Evolutionary conservation across 92 coral and sea anemone species (phyloP), one percentile per base, ranked within the genome.

Genomic region (Heteractis magnifica): DNA sequence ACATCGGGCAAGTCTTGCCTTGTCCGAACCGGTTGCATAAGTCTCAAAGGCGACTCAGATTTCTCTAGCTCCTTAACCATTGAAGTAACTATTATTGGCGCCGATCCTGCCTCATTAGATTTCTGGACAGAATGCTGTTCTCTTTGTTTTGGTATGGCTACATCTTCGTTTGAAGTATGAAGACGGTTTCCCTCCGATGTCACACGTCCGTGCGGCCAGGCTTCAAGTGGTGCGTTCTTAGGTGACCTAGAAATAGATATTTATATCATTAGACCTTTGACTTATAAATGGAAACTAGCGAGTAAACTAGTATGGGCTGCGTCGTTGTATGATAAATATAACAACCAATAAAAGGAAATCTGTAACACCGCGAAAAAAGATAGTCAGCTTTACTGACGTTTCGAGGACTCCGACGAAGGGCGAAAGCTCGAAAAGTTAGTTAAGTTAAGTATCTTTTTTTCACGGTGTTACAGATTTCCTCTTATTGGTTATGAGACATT

Each of bases 241-340:
- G 76, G 16, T 48, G 60, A 65, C 60, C 83, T 80, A 80, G 75
- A 80, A 80, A 80, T 80, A 65, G 75, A 80, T 10, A 68, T 68
- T n/a, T 49, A 80, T 34, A 49, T 65, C 72, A 56, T 80, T 65
- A 80, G 83, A 80, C 83, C 83, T 80, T 80, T 80, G 83, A 80
- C 83, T 80, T 49, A 9, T 26, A 26, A 18, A 77, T 26, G 26
- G 26, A 26, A 26, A 26, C 26, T 26, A 26, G 26, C 26, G 26
- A 26, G 26, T 26, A 26, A 26, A 26, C 26, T 26, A 26, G 26
- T 1, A 26, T 26, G 26, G 26, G 26, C 44, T 34, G 44, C 44
- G 44, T 34, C 2, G 44, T 1, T 34, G 44, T 34, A 34, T 34
- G 44, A 34, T 34, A 34, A 34, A 1, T 34, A 2, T 2, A 34